Percentiles rank a stretch among this genome's conserved stretches.
These are phyloP conservation scores for Labeo catla DNA, from an alignment of 2,113 vertebrate genomes.

Conservation along the genomic window DNA sequence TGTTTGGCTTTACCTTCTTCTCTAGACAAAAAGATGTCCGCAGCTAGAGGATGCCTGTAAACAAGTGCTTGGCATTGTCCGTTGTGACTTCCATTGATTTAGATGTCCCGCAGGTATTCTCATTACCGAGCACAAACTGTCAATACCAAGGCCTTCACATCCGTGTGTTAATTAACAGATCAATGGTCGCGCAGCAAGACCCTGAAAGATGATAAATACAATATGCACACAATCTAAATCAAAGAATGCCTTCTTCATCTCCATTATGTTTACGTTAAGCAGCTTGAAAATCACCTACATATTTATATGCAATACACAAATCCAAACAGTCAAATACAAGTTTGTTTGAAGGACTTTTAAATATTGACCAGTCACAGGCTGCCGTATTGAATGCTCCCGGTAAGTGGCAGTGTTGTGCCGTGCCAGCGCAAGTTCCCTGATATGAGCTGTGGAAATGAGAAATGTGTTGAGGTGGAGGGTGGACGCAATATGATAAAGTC, in stretches of 20 bases:
- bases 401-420: conserved; percentile 45
- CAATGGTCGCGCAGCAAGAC: neutral
- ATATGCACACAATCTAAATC: neutral
- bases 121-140: conserved; percentile 25
- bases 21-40: neutral
- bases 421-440: neutral
- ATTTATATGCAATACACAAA: neutral
- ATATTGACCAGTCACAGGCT: neutral
- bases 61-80: conserved; percentile 9
- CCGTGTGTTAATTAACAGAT: conserved; percentile 35
- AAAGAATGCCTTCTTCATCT: neutral
- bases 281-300: neutral
- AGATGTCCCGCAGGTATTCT: conserved; percentile 4
- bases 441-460: conserved; percentile 4
- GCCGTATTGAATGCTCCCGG: neutral
- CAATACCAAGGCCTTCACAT: conserved; percentile 27
- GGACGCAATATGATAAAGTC: conserved; percentile 18
- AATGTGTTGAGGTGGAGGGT: conserved; percentile 9
- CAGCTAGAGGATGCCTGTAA: neutral
- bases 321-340: neutral
- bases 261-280: neutral
- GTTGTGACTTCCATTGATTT: conserved; percentile 31
- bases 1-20: neutral
- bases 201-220: neutral
- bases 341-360: conserved; percentile 20